Evolutionary conservation across 2,113 vertebrate species (phyloP), one percentile per base, ranked within the genome.

Genomic region (Centropus unirufus): DNA sequence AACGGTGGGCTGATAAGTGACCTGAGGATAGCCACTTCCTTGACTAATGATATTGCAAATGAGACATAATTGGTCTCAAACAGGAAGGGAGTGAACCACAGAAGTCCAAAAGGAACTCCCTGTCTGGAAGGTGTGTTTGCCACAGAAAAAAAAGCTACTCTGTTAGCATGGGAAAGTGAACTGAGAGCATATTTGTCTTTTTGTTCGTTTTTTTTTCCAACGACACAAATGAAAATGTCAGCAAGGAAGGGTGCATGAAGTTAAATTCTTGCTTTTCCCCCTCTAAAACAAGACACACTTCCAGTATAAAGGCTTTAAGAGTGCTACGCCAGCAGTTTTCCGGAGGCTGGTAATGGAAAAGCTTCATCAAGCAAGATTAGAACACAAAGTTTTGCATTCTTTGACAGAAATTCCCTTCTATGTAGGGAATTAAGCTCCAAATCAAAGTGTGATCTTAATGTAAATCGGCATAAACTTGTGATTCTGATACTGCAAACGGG

Each of bases 21-120:
- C 92, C 92, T 96, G 92, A 94, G 90, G 89, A 78, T 72, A 95
- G 88, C 87, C 90, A 84, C 93, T 94, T 93, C 93, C 93, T 92
- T 91, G 90, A 88, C 93, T 87, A 93, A 91, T 78, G 87, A 89
- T 24, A 67, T 85, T 89, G 92, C 92, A 96, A 97, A 94, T 93
- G 91, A 95, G 92, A 93, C 39, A 34, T 92, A 93, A 94, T 93
- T 91, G 95, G 86, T 92, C 89, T 97, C 80, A 74, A 91, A 96
- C 93, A 96, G 96, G 96, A 96, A 97, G 92, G 90, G 96, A 97
- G 95, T 89, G 59, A 96, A 94, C 93, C 91, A 7, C 89, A 90
- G 8, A 94, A 95, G 91, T 91, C 87, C 84, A 3, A 96, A 85
- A 96, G 92, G 80, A 95, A 89, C 91, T 96, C 93, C 92, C 91